Base-by-base conservation (phyloP, 1,140 invertebrate genomes). In the Brachionus rubens region DNA sequence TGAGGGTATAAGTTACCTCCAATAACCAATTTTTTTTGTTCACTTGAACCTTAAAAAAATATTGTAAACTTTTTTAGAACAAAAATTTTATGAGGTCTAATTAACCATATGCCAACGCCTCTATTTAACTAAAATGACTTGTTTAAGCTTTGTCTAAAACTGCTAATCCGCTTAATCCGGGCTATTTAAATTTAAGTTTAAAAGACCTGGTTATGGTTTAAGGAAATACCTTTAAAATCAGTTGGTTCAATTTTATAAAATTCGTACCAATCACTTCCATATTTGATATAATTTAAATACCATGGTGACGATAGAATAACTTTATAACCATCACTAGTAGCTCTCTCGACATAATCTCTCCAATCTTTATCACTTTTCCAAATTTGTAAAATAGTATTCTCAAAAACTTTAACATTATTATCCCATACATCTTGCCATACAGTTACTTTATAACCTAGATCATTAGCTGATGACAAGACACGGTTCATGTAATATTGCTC, bases 221-320 rank as follows among this genome's bases (percentile, higher is more conserved):
- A 54, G 16, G 4, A 21, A 7, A 5, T 54, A 24, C 26, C 19
- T 6, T 3, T 30, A 56, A 76, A 76, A 47, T 76, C 48, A 28
- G 48, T 36, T 19, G 52, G 72, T 28, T 76, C 72, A 76, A 76
- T 26, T 76, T 46, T 30, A 59, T 76, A 84, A 77, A 81, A 83
- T 68, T 82, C 81, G 14, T 80, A 79, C 83, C 83, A 84, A 76
- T 83, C 82, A 1, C 79, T 87, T 21, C 90, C 90, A 30, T 86
- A 87, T 12, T 82, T 81, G 16, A 93, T 83, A 77, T 90, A 88
- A 82, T 93, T 91, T 14, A 96, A 85, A 81, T 96, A 95, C 92
- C 92, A 96, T 70, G 91, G 90, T 1, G 90, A 85, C 0, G 91
- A 93, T n/a, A 91, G 84, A 28, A 94, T 40, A 14, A 72, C 68